Percentiles rank a stretch among this genome's conserved stretches.
phyloP scores from a whole-genome alignment of 1,140 invertebrate species.

The Drosophila sproati region DNA sequence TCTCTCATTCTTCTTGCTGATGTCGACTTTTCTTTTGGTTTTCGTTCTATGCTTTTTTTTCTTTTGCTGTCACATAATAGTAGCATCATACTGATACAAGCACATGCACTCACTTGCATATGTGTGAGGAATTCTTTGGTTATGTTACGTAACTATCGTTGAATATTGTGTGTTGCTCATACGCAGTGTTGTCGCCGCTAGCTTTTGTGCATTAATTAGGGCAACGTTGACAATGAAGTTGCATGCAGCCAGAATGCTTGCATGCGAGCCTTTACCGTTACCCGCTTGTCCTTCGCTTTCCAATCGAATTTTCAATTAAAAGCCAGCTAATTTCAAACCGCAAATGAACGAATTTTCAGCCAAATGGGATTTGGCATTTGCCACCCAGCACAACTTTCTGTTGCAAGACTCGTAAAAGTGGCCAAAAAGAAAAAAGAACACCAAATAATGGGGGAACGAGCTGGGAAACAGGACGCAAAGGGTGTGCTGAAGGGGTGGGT shows the following conservation, averaged over 20 bases:
- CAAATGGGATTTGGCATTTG: slow-evolving; percentile 62
- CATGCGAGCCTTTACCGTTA: slow-evolving; percentile 53
- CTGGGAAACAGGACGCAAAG: not conserved
- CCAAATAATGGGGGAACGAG: not conserved
- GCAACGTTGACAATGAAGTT: slow-evolving; percentile 43
- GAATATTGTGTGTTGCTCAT: slow-evolving; percentile 54
- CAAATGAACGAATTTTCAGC: slow-evolving; percentile 43
- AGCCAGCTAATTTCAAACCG: slow-evolving; percentile 50
- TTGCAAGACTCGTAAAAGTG: slow-evolving; percentile 7
- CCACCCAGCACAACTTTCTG: slow-evolving; percentile 21
- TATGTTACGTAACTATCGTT: slow-evolving; percentile 36
- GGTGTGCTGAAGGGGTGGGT: slow-evolving; percentile 17
- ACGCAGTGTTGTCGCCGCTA: slow-evolving; percentile 65
- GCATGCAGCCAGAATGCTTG: slow-evolving; percentile 39
- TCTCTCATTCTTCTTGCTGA: slow-evolving; percentile 7
- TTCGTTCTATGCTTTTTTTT: too few relatives aligned
- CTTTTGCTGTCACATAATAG: slow-evolving; percentile 21
- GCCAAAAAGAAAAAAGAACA: not conserved
- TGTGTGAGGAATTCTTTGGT: slow-evolving; percentile 41
- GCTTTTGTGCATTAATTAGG: slow-evolving; percentile 75
- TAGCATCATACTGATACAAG: slow-evolving; percentile 8
- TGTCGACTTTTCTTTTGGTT: slow-evolving; percentile 41
- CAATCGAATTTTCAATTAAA: slow-evolving; percentile 79
- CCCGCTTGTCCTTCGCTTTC: slow-evolving; percentile 26
- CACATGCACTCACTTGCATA: slow-evolving; percentile 15